Evolutionary conservation across 2,888 invertebrate genomes (phyloP), one percentile per base, ranked within the genome.

Genomic region (Acholoe squamosa): DNA sequence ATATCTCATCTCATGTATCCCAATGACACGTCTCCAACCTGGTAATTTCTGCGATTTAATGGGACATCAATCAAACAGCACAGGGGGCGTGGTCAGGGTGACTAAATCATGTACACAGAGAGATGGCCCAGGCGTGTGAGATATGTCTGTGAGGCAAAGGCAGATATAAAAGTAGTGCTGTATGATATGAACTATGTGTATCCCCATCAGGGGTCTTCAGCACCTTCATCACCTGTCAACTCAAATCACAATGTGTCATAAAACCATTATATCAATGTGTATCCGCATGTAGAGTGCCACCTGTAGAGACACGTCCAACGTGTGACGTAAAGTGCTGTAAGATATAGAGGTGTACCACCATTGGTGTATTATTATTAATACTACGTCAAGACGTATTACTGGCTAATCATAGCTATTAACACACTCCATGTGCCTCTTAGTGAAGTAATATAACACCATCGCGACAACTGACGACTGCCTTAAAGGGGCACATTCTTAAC

Each of bases 381-480:
- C 61, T 61, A 19, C n/a, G 61, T 61, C 61, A 61, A 19, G 19
- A n/a, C 61, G 61, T 61, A 61, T 61, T 61, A 61, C 19, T 12
- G n/a, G 61, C 22, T 61, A 61, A 61, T 61, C 61, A n/a, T 61
- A n/a, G 61, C 61, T 19, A 61, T 61, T 61, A 61, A 61, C 61
- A 61, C 61, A 61, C 61, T 61, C 61, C 61, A 61, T 61, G 61
- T 61, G 61, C 61, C 61, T 1, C 22, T 61, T 61, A 61, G 61
- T 61, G n/a, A 3, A 3, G 61, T 14, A 61, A 3, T 61, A 7
- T 3, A 7, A 43, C 43, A 43, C 10, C 5, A 43, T 43, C 43
- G 10, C 43, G 10, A 3, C 43, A 43, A 43, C 43, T 7, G 43
- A 10, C 5, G 10, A 10, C 43, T 43, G 43, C 10, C 43, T 43